Evolutionary conservation across 2,797 vertebrate genomes (phyloP), one percentile per base, ranked within the genome.

Genomic region (Sparus aurata): DNA sequence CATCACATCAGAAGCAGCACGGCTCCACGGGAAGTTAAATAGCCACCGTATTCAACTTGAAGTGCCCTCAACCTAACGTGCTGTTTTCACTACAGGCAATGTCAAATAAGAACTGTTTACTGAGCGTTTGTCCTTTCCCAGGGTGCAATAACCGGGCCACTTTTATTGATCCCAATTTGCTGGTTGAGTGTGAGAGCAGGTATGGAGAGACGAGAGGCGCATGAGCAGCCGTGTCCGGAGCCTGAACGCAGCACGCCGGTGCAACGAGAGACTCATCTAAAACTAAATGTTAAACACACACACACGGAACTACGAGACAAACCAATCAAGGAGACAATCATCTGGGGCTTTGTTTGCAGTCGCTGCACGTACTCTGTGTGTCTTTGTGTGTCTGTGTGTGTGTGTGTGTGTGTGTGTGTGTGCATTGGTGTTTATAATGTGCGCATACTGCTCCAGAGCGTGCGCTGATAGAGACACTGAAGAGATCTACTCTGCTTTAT

Each of bases 131-230:
- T 83, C 79, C 76, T 79, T 84, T 89, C 75, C 78, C 5, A 6
- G 76, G 82, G 87, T 86, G 77, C 79, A 76, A 87, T 83, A 87
- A 83, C 54, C 61, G 41, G 15, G 41, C 57, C 38, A 58, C 54
- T 86, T 34, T 87, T 89, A 91, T 89, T 88, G 88, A 93, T 93
- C 86, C 83, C 88, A 85, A 80, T 91, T 82, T 83, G 83, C 83
- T 77, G 83, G 62, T 81, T 78, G 59, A 89, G 82, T 43, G 64
- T 78, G 50, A 46, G 59, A 82, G 27, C 75, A 81, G 55, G 62
- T 67, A 74, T n/a, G 27, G 57, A 72, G 41, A 77, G 70, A 77
- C 59, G 57, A 62, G 52, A 85, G 72, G 82, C 69, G 72, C 55
- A 66, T 1, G 68, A 25, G 22, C 57, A 52, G 41, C 46, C 15